Evolutionary conservation across 2,888 invertebrate species (phyloP).

Genomic region (Parnassius orleans): DNA sequence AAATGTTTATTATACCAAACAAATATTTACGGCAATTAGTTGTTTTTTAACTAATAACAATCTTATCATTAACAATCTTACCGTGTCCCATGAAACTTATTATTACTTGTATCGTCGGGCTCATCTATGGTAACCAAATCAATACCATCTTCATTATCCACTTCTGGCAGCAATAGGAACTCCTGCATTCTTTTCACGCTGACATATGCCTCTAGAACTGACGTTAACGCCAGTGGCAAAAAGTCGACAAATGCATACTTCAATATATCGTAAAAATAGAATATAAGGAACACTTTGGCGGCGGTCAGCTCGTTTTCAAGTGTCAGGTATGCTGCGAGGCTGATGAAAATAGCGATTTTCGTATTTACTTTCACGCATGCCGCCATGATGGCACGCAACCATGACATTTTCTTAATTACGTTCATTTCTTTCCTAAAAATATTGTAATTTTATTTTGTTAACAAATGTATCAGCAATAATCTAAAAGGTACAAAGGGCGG

Average conservation of each 20-base stretch:
- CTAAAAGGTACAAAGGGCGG: too few relatives aligned
- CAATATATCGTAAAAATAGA: slow-evolving; percentile 90
- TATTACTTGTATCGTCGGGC: too few relatives aligned
- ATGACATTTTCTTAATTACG: slow-evolving; percentile 84
- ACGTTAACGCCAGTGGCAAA: slow-evolving; percentile 89
- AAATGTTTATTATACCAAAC: too few relatives aligned
- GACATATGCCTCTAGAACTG: slow-evolving; percentile 87
- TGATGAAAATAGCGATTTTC: slow-evolving; percentile 88
- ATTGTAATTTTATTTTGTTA: too few relatives aligned
- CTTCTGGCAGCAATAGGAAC: slow-evolving; percentile 76
- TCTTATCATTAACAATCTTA: too few relatives aligned
- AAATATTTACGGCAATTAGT: too few relatives aligned
- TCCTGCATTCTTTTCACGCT: slow-evolving; percentile 86
- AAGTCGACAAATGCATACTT: slow-evolving; percentile 90
- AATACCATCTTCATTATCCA: slow-evolving; percentile 60
- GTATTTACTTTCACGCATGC: slow-evolving; percentile 89
- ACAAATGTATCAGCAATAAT: too few relatives aligned
- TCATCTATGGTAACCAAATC: slow-evolving; percentile 55
- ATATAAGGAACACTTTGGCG: slow-evolving; percentile 88
- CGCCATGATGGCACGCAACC: slow-evolving; percentile 84
- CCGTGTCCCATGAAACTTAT: too few relatives aligned
- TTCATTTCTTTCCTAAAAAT: slow-evolving; percentile 83
- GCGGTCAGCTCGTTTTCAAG: slow-evolving; percentile 85
- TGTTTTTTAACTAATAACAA: too few relatives aligned
- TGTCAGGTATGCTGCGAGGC: slow-evolving; percentile 85